These are phyloP conservation scores for Xanthorhoe spadicearia DNA, from an alignment of 2,888 invertebrate species.

Conservation along the genomic window DNA sequence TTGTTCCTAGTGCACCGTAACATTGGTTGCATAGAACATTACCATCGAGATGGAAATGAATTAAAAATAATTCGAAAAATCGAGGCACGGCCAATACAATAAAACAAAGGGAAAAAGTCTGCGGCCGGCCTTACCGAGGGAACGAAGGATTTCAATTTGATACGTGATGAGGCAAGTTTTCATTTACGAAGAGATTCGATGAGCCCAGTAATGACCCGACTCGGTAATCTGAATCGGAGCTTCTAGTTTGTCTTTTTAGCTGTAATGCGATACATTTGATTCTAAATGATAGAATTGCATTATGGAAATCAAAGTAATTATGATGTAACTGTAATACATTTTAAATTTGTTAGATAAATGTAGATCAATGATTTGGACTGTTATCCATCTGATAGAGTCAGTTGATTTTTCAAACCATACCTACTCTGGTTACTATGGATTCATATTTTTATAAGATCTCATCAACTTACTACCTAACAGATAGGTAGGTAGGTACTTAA, in stretches of 20 bases:
- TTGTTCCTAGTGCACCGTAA: constrained; percentile 47
- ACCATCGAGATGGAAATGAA: constrained; percentile 80
- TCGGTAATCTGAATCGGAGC: constrained; percentile 47
- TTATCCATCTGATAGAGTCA: too few species aligned
- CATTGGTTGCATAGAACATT: constrained; percentile 65
- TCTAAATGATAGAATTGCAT: constrained; percentile 35
- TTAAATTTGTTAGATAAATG: neutral
- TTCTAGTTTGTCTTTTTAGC: constrained; percentile 41
- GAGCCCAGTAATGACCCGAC: constrained; percentile 31
- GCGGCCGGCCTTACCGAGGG: constrained; percentile 67
- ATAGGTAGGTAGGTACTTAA: neutral
- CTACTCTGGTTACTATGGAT: too few species aligned
- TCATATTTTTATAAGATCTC: neutral
- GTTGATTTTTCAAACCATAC: too few species aligned
- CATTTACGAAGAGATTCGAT: constrained; percentile 66
- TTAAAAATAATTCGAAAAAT: constrained; percentile 84
- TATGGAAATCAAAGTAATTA: constrained; percentile 4
- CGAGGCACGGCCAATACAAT: constrained; percentile 77
- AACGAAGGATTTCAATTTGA: constrained; percentile 84
- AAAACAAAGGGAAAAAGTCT: constrained; percentile 80
- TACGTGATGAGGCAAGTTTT: constrained; percentile 84
- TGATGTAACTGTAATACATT: neutral
- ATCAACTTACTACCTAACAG: neutral
- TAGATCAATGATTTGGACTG: too few species aligned
- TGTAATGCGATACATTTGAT: constrained; percentile 37